Percentiles rank a stretch among this genome's conserved stretches.
phyloP scores from a whole-genome alignment of 1,140 invertebrate genomes.

The Papilio aristodemus region DNA sequence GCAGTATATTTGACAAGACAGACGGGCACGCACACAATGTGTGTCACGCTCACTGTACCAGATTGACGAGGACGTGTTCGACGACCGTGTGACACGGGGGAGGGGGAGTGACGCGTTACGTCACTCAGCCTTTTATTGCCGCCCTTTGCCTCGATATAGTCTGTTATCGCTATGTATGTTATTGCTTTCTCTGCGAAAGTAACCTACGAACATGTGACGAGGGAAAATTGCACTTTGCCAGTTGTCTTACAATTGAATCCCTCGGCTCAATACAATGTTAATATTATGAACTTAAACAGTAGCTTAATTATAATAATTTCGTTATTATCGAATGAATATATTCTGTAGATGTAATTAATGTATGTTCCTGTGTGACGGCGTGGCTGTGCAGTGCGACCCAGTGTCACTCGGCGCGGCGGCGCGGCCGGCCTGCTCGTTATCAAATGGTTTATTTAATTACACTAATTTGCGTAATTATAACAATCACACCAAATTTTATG shows the following conservation, averaged over 20 bases:
- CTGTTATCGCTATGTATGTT: neutral
- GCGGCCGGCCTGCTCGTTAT: neutral
- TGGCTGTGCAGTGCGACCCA: too few relatives aligned
- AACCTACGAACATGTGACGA: neutral
- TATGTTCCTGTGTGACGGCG: too few relatives aligned
- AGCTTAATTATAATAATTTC: too few relatives aligned
- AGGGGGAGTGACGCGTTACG: neutral
- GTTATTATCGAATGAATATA: too few relatives aligned
- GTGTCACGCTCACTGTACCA: neutral
- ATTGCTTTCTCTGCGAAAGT: neutral
- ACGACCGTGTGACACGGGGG: neutral
- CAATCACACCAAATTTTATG: neutral
- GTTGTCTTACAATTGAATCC: too few relatives aligned
- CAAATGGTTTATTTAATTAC: conserved; percentile 1
- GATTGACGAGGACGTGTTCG: neutral
- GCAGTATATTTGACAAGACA: neutral
- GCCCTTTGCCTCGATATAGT: neutral
- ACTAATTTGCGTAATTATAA: conserved; percentile 1
- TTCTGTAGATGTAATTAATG: too few relatives aligned
- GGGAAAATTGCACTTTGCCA: neutral
- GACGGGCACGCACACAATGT: neutral
- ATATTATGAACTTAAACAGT: too few relatives aligned
- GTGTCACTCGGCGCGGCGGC: too few relatives aligned
- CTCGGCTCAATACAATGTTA: too few relatives aligned
- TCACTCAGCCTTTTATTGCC: neutral